Conservation (phyloP, 2,888 invertebrate species). For the Drosophila pseudotalamancana region DNA sequence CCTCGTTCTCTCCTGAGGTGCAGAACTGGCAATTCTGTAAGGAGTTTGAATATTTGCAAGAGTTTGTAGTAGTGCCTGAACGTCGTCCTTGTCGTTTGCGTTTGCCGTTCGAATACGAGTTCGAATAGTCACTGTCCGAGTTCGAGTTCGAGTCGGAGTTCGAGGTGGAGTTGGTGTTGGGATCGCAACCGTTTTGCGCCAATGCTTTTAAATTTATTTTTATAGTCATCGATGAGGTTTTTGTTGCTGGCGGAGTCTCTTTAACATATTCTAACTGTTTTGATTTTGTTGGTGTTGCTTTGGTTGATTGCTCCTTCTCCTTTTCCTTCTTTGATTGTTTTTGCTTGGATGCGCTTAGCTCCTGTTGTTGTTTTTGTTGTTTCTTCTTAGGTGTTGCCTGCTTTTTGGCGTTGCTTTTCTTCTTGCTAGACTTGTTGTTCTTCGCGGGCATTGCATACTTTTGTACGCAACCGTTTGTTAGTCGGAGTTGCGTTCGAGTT, state of each 20-base stretch:
- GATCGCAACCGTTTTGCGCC: slow-evolving; percentile 51
- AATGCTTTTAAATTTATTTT: slow-evolving; percentile 79
- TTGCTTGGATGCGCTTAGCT: slow-evolving; percentile 9
- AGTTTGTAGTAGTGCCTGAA: slow-evolving; percentile 76
- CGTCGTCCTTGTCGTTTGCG: slow-evolving; percentile 59
- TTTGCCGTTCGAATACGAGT: slow-evolving; percentile 41
- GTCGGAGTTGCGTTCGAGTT: slow-evolving; percentile 8
- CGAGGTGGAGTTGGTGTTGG: slow-evolving; percentile 14
- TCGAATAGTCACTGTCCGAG: slow-evolving; percentile 48
- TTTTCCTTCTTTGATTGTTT: slow-evolving; percentile 43
- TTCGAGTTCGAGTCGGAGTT: slow-evolving; percentile 36
- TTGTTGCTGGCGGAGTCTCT: not conserved
- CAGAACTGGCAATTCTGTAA: slow-evolving; percentile 98
- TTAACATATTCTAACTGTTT: slow-evolving; percentile 16
- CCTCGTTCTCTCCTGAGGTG: slow-evolving; percentile 97
- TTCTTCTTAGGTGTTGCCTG: slow-evolving; percentile 57
- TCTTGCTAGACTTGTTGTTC: slow-evolving; percentile 64
- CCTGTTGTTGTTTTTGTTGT: slow-evolving; percentile 30
- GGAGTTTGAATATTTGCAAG: slow-evolving; percentile 83
- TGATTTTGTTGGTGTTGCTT: slow-evolving; percentile 33
- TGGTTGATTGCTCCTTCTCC: slow-evolving; percentile 21
- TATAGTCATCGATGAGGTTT: slow-evolving; percentile 52
- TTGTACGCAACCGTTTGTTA: slow-evolving; percentile 28
- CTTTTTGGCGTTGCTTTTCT: slow-evolving; percentile 57
- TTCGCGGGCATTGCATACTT: slow-evolving; percentile 69